Base-by-base conservation (phyloP, 2,797 vertebrate species). In the Rhinophrynus dorsalis region DNA sequence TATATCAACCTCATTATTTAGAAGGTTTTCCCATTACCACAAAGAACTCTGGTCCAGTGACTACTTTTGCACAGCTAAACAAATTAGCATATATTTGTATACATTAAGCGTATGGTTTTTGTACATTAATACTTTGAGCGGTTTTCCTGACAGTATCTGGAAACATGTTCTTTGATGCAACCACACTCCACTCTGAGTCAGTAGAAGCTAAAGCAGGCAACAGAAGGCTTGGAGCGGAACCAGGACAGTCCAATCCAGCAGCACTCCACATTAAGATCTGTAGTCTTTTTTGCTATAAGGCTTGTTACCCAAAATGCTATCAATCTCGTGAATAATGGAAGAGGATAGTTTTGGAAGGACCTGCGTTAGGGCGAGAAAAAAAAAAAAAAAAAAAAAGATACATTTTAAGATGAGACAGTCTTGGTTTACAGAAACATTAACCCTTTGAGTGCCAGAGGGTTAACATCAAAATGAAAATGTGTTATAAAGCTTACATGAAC, bases 281-380 rank as follows among this genome's bases (percentile, higher is more conserved):
- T 98, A 99, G 91, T 99, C 97, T 88, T 99, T 99, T 93, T 99
- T 99, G 94, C 94, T 98, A 90, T 96, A 98, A 78, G 97, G 97
- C 88, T 99, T 99, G 91, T 99, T 99, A 84, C 97, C 97, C 89
- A 99, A 89, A 88, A 99, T 98, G 85, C 95, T 97, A 81, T 99
- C 97, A 68, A 99, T 91, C 93, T 99, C 97, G 0, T 98, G 96
- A 81, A 93, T 86, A 59, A 98, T 93, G 79, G 96, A 98, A 68
- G 96, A 96, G 0, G 97, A 98, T 82, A 99, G 79, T 88, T 99
- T 99, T 20, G 97, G 95, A 87, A 99, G 95, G 82, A 99, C 94
- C 97, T 99, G 89, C 0, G 0, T 5, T 48, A 26, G n/a, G n/a
- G n/a, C n/a, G n/a, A n/a, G n/a, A n/a, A n/a, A n/a, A 57, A 18